Base-by-base conservation (phyloP, 1,140 invertebrate species). In the Drosophila littoralis region DNA sequence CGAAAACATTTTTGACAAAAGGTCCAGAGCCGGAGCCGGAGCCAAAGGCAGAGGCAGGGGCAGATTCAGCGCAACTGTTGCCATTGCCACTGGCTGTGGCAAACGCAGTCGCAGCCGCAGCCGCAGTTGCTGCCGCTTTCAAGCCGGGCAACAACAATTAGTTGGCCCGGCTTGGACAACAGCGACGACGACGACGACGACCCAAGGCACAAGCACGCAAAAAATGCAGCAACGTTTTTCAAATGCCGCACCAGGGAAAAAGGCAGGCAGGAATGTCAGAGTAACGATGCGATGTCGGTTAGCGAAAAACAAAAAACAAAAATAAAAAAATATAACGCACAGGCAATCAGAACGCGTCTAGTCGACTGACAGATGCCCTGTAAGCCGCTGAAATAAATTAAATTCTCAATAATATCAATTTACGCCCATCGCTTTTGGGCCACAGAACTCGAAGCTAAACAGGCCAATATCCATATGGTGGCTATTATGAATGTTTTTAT, bases 181-280 rank as follows among this genome's bases (percentile, higher is more conserved):
- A 28, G 5, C 22, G 22, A 48, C 13, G 32, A 55, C 13, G 35
- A 64, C 33, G 48, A 42, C 22, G 43, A 32, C 63, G 38, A 64
- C 59, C 60, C 73, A 75, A 65, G 54, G 64, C 68, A 70, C 33
- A 80, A 55, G 65, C 76, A 88, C 83, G 77, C 74, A 77, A 88
- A 78, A 88, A 84, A 88, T 89, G 84, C 84, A 71, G 83, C 83
- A 89, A 89, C 77, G 80, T 75, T 88, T 88, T 88, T 83, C 83
- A 88, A 88, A 89, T 88, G 84, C 80, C 80, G 69, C 57, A 55
- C 12, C 48, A 51, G 51, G 38, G 52, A 64, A 75, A 55, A 76
- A 65, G 58, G 55, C 43, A 43, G 64, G 51, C 70, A 54, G 70
- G 77, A 80, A 80, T 80, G 65, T 64, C 71, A 59, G 58, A 72